Base-by-base conservation (phyloP, 2,797 vertebrate species). In the Danio jaintianensis region DNA sequence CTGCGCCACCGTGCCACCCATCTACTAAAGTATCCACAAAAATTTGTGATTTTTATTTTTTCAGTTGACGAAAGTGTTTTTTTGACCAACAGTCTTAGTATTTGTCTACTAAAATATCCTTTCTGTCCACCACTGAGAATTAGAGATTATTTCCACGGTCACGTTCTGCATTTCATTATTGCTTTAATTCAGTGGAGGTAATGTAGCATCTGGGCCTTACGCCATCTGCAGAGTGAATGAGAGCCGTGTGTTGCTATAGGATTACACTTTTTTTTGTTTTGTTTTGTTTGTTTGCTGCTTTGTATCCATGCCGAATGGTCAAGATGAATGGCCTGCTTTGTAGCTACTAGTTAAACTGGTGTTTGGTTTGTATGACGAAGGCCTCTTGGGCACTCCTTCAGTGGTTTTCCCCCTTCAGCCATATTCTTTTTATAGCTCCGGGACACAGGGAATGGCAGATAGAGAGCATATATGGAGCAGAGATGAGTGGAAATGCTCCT, bases 161-260 rank as follows among this genome's bases (percentile, higher is more conserved):
- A 15, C 75, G 7, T 59, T 56, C 13, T 29, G 29, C 22, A 10
- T 45, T 52, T 52, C 13, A 29, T 43, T 10, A n/a, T 10, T 29
- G 16, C n/a, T 83, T 12, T 42, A 48, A 45, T 67, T 43, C 52
- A 9, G 36, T 29, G 9, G 29, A 29, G 72, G 36, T 15, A 45
- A 7, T 55, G 43, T 9, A 12, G 7, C 10, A 29, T n/a, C 64
- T 56, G 18, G 52, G 9, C 36, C 18, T 66, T 29, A 12, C 11
- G 4, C 45, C 22, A 29, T 55, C 45, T 80, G 77, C 52, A 53
- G 11, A 61, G 73, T 71, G 7, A 74, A 62, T 71, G 43, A 61
- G 73, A 76, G 29, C 29, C 45, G 58, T 80, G 62, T 84, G 87
- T 90, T 89, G 83, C 84, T 83, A 45, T 70, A 85, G 88, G 18